phyloP scores from a whole-genome alignment of 2,113 vertebrate genomes.

The Pitta sordida region DNA sequence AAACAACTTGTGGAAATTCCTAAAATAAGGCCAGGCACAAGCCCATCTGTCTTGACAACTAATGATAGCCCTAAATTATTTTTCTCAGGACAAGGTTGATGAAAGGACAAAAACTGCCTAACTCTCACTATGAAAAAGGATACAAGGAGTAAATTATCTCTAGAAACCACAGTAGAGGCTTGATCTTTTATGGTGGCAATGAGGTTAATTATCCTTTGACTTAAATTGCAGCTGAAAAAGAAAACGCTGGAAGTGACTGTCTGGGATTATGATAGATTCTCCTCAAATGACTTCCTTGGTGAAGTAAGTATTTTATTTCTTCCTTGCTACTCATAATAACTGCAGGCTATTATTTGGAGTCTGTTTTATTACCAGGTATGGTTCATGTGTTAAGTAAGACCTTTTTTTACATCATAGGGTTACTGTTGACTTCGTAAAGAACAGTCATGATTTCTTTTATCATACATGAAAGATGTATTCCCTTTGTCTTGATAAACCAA shows the following conservation, averaged over 20 bases:
- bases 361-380: neutral
- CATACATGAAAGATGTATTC: neutral
- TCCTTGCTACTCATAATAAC: neutral
- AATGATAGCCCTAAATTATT: neutral
- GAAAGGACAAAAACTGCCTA: neutral
- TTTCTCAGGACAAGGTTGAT: neutral
- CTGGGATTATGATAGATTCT: conserved; percentile 98
- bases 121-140: neutral
- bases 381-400: neutral
- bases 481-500: neutral
- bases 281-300: conserved; percentile 97
- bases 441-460: neutral
- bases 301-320: conserved; percentile 82
- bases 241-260: conserved; percentile 98
- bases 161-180: neutral
- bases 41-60: neutral
- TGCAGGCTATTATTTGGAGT: neutral
- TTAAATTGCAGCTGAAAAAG: conserved; percentile 89
- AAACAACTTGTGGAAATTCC: neutral
- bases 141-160: neutral
- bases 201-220: conserved; percentile 47
- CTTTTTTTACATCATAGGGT: neutral
- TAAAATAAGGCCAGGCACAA: neutral
- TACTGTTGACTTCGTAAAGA: neutral
- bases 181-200: neutral